Conservation (phyloP, 2,888 invertebrate genomes). For the Pristionchus arcanus region DNA sequence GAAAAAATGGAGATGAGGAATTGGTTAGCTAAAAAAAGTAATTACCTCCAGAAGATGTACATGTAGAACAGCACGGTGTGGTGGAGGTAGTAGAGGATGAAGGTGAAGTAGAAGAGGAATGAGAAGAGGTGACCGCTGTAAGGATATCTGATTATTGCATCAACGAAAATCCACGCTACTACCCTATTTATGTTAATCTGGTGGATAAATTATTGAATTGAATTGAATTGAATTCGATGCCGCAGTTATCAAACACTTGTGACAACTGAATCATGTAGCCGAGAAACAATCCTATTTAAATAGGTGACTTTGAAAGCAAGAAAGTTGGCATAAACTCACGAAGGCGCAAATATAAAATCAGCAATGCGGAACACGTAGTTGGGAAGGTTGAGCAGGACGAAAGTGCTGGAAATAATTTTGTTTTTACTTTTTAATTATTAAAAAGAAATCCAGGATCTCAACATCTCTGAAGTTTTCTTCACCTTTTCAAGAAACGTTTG, state of each 20-base stretch:
- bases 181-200: too few species aligned
- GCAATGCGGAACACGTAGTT: conserved; percentile 71
- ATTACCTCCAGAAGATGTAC: conserved; percentile 77
- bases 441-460: too few species aligned
- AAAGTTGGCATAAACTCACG: background rate
- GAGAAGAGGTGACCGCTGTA: conserved; percentile 57
- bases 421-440: background rate
- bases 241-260: too few species aligned
- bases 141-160: background rate
- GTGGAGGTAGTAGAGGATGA: conserved; percentile 75
- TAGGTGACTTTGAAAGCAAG: background rate
- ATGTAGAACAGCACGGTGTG: conserved; percentile 76
- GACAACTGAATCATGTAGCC: too few species aligned
- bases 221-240: too few species aligned
- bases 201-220: too few species aligned
- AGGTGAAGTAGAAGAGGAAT: conserved; percentile 66
- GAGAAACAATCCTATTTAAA: too few species aligned
- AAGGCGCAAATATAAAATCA: conserved; percentile 57
- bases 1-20: too few species aligned
- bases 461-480: too few species aligned
- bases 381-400: conserved; percentile 77
- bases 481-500: too few species aligned
- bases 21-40: too few species aligned
- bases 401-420: conserved; percentile 69
- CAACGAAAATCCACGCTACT: background rate